Evolutionary conservation across 37 sponge, comb jelly and placozoan species (phyloP), one percentile per base, ranked within the genome.

Genomic region (Beroe ovata): DNA sequence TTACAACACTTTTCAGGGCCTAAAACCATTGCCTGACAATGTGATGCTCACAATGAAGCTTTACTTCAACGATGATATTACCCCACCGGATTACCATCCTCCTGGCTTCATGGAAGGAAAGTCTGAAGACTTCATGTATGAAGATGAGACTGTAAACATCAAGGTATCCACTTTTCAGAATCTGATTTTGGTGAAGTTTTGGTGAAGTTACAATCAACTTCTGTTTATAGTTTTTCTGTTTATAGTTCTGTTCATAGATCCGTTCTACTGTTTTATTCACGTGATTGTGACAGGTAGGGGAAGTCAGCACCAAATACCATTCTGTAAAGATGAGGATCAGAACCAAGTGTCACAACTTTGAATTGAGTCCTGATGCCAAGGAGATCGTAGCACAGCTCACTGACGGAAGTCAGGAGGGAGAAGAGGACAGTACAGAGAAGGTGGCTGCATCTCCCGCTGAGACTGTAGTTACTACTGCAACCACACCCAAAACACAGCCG

Each of bases 11-110:
- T n/a, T 32, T 34, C 84, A 77, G 84, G 94, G 93, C 22, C 93
- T 96, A 18, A 92, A 93, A 39, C 94, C 94, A 3, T 89, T 96
- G 20, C 96, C 95, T 23, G 92, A 89, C 71, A 93, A 94, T 88
- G 96, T 93, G 42, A 91, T 92, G 92, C 93, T 96, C 94, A 94
- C 96, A 3, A 94, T 96, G 94, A 96, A 96, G 47, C 93, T 96
- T 58, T 60, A 90, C 64, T 96, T 94, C 64, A 92, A 92, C 59
- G 96, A 96, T 11, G 90, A 89, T 1, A 92, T 93, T 59, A 96
- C 96, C 19, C 96, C 96, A 3, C 62, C 64, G 8, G 94, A 94
- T 64, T 96, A 96, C 90, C 91, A 94, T 30, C 96, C 96, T 16
- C 92, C 93, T 42, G 94, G 94, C 0, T 96, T 96, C 66, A 30